phyloP scores from a whole-genome alignment of 2,113 vertebrate species.

The Lamprotornis superbus region DNA sequence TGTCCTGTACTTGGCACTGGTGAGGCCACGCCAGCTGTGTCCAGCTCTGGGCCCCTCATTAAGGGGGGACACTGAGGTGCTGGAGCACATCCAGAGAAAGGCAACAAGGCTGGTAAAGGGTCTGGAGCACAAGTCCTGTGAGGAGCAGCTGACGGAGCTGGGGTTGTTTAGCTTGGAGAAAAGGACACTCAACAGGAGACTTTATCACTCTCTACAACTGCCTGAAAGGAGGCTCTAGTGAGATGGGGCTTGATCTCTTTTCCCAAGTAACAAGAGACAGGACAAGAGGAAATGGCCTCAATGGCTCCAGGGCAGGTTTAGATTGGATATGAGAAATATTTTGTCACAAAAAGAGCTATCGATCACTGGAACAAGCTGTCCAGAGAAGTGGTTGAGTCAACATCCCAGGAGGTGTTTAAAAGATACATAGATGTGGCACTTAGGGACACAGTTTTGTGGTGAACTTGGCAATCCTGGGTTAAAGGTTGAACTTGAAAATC shows the following conservation, averaged over 20 bases:
- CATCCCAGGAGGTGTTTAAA: not conserved
- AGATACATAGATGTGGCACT: not conserved
- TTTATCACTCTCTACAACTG: not conserved
- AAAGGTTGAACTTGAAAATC: not conserved
- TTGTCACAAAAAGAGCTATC: not conserved
- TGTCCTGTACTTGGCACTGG: not conserved
- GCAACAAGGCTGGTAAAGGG: not conserved
- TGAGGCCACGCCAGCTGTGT: not conserved
- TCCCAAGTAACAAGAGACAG: not conserved
- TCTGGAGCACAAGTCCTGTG: not conserved
- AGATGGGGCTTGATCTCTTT: not conserved
- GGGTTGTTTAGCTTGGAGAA: not conserved
- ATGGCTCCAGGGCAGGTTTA: not conserved
- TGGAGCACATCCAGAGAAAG: not conserved
- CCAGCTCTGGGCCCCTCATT: not conserved
- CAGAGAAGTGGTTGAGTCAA: not conserved
- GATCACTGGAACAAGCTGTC: not conserved
- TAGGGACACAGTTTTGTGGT: not conserved
- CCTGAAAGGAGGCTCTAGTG: not conserved
- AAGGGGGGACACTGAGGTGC: rapidly evolving
- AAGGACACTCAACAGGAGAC: not conserved
- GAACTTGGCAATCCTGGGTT: not conserved
- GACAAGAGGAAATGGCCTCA: not conserved
- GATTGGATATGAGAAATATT: not conserved
- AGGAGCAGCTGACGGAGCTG: not conserved